Evolutionary conservation across 2,888 invertebrate species (phyloP), one percentile per base, ranked within the genome.

Genomic region (Mellilla xanthometata): DNA sequence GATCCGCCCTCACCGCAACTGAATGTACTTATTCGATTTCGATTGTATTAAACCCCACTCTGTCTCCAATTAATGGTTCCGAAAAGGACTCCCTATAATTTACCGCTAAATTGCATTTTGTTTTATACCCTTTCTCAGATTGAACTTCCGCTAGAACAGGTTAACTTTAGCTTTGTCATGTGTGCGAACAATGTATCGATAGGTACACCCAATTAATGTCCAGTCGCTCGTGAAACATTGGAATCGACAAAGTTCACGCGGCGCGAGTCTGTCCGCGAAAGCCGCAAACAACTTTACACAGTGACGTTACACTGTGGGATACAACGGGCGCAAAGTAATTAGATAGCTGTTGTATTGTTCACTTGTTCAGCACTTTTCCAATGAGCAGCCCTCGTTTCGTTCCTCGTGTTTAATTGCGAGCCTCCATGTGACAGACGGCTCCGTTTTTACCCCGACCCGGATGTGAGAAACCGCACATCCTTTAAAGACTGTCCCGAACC

Each of bases 11-110:
- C 57, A 61, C 82, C 83, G 79, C 85, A 83, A 80, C 82, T 76
- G 78, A 85, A 84, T 81, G 76, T 81, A 82, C 81, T 86, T 84
- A 87, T 88, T 87, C 77, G 81, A 86, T 86, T 84, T 75, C 84
- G 73, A 85, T 86, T 86, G 85, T 86, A 83, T 84, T 84, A 78
- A 82, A 79, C 77, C 79, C 74, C 74, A 72, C 77, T 78, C 73
- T 72, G 73, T 68, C 73, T 72, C 68, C 76, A 74, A 76, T 79
- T 85, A 85, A 86, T 83, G 78, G 74, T 72, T 77, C 72, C 49
- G 45, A 69, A 77, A 79, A 81, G 71, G 73, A 68, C 68, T 73
- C 62, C 68, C 64, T 58, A 68, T 68, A 73, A 75, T 72, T 63
- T 65, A 52, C 42, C 39, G 38, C 42, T 53, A 44, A 50, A 51